These are phyloP conservation scores for Poecilus cupreus DNA, from an alignment of 2,888 invertebrate genomes.

Conservation along the genomic window DNA sequence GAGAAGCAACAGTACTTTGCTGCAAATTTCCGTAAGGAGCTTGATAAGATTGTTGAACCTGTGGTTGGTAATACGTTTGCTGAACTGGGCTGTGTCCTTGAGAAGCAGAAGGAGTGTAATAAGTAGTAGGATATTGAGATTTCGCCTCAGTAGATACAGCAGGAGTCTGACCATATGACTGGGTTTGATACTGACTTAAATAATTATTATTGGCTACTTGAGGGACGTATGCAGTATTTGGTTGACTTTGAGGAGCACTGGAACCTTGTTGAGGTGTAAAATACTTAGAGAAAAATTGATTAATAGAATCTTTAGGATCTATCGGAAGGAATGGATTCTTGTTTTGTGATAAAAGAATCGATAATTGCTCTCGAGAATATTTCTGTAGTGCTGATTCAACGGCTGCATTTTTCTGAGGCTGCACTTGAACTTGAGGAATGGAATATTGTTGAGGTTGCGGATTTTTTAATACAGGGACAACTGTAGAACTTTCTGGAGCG, in stretches of 20 bases:
- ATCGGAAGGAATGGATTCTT: slow-evolving; percentile 49
- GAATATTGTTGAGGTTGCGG: no score
- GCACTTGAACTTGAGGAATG: background rate
- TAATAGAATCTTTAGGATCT: slow-evolving; percentile 18
- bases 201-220: background rate
- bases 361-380: slow-evolving; percentile 39
- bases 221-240: background rate
- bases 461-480: background rate
- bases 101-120: background rate
- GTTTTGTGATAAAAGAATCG: slow-evolving; percentile 48
- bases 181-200: background rate
- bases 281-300: background rate
- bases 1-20: background rate
- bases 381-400: background rate
- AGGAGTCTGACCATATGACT: background rate
- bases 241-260: background rate
- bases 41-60: background rate
- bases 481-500: background rate
- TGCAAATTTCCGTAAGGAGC: background rate
- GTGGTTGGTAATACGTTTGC: slow-evolving; percentile 7
- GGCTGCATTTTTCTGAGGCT: background rate
- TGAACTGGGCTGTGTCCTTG: background rate
- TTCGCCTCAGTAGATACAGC: background rate
- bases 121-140: slow-evolving; percentile 21
- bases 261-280: background rate